Evolutionary conservation across 2,797 vertebrate species (phyloP), one percentile per base, ranked within the genome.

Genomic region (Spinibarbus caldwelli): DNA sequence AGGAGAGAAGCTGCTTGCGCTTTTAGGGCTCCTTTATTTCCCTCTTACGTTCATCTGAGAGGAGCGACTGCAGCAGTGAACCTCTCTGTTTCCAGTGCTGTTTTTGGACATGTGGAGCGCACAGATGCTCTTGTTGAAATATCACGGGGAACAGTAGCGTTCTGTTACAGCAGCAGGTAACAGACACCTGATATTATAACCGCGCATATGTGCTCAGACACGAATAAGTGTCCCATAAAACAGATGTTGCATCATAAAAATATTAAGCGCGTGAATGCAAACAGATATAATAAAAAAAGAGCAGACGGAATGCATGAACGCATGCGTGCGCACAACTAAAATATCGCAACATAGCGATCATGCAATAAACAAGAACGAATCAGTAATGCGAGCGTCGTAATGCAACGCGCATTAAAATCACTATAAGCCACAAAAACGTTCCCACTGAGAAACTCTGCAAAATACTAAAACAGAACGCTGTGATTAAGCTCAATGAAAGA

Each of bases 1-100:
- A 73, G 71, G 64, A 90, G 91, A 92, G 91, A 92, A 78, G 75
- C 75, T 19, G 89, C 92, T 89, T 92, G 87, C 75, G 43, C 52
- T 77, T 75, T 81, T 23, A 26, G 43, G 89, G 88, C 62, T 90
- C 89, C 90, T 91, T 93, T 93, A 92, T 94, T 93, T 86, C 90
- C 90, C 90, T 93, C 92, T 93, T 92, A 92, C 92, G 91, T 90
- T 91, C 92, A 93, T 95, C 90, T 43, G 91, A 88, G 87, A 89
- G 36, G 66, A 90, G 89, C 89, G 49, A 57, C 77, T 82, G 82
- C 47, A 84, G 62, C 59, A 6, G 49, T 80, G 86, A 83, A 57
- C 34, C 31, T 14, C 43, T 78, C 52, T 2, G 45, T 64, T 6
- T 31, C 59, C 62, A 64, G 26, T 2, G 62, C 29, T 64, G 62